phyloP scores from a whole-genome alignment of 2,888 invertebrate genomes.

The Tuberolachnus salignus region DNA sequence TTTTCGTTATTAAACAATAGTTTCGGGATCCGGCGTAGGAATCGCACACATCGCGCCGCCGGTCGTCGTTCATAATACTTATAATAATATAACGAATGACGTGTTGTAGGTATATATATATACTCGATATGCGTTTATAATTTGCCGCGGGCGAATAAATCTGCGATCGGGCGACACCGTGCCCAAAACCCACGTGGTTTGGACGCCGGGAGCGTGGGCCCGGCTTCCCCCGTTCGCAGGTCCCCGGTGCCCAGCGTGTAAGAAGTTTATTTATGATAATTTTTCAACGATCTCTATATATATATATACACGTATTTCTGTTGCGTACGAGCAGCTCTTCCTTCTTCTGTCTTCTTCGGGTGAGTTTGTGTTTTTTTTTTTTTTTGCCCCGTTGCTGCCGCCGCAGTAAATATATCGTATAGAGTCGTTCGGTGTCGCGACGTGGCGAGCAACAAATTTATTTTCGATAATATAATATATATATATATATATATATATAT shows the following conservation, averaged over 20 bases:
- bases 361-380: background rate
- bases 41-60: too few relatives aligned
- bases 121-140: slow-evolving; percentile 5
- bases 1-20: too few relatives aligned
- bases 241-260: background rate
- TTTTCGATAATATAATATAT: too few relatives aligned
- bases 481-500: too few relatives aligned
- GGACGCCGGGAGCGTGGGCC: slow-evolving; percentile 12
- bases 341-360: too few relatives aligned
- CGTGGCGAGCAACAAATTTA: slow-evolving; percentile 9
- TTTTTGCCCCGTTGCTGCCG: background rate
- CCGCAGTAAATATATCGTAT: background rate
- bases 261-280: slow-evolving; percentile 42
- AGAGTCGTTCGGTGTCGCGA: background rate
- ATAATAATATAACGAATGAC: background rate
- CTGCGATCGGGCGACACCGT: slow-evolving; percentile 14
- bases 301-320: too few relatives aligned
- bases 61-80: background rate
- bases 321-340: background rate
- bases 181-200: slow-evolving; percentile 33
- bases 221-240: background rate
- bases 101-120: too few relatives aligned
- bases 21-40: too few relatives aligned
- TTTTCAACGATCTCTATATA: too few relatives aligned
- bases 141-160: slow-evolving; percentile 38